A percentile compares a stretch with the other conserved stretches of the same genome.
phyloP scores from a whole-genome alignment of 2,797 vertebrate species.

The Acomys russatus region DNA sequence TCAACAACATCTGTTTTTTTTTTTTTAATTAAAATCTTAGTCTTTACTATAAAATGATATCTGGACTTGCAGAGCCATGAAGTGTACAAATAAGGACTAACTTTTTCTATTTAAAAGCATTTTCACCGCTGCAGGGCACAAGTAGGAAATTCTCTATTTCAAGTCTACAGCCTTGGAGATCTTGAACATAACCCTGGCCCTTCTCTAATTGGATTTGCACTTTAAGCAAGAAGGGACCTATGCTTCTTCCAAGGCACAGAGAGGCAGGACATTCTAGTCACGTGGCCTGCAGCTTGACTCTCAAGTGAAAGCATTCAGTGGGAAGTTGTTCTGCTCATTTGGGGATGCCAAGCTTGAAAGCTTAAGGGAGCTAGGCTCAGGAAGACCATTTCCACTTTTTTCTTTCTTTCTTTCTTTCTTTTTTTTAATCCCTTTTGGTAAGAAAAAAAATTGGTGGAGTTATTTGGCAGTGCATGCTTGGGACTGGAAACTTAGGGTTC shows the following conservation, averaged over 20 bases:
- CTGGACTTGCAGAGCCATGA: not conserved
- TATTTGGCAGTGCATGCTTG: slow-evolving; percentile 64
- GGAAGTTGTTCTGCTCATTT: not conserved
- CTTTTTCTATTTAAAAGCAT: slow-evolving; percentile 36
- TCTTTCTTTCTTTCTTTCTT: slow-evolving; percentile 33
- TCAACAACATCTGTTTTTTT: not conserved
- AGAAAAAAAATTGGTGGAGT: slow-evolving; percentile 69
- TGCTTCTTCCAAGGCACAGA: not conserved
- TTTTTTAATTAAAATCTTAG: slow-evolving; percentile 2
- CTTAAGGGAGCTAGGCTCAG: not conserved
- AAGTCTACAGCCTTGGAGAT: not conserved
- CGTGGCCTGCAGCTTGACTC: not conserved
- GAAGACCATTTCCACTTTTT: slow-evolving; percentile 58
- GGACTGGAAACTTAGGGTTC: slow-evolving; percentile 63
- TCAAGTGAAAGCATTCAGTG: not conserved
- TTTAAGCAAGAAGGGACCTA: not conserved
- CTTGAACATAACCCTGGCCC: not conserved
- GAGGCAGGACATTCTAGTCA: slow-evolving; percentile 9
- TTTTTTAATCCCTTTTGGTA: slow-evolving; percentile 48
- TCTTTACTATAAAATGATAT: slow-evolving; percentile 50
- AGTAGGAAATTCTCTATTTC: not conserved
- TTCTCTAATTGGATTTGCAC: slow-evolving; percentile 14
- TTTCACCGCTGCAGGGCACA: not conserved
- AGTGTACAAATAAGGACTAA: not conserved
- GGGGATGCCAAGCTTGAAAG: slow-evolving; percentile 32